Conservation (phyloP, 2,797 vertebrate genomes). For the Dicrostonyx torquatus region DNA sequence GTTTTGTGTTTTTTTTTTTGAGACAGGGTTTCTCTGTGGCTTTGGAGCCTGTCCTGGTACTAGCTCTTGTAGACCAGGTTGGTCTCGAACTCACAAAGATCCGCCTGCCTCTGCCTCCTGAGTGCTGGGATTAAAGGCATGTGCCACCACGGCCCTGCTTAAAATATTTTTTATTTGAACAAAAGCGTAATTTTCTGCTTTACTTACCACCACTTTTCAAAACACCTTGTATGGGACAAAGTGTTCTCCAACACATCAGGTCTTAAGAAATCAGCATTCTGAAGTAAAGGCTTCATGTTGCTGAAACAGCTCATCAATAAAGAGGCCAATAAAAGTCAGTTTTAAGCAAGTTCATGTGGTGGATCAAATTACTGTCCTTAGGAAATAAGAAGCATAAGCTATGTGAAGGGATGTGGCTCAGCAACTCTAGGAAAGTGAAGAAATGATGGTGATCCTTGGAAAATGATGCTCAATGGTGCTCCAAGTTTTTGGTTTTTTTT, state of each 20-base stretch:
- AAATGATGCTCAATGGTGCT: conserved; percentile 74
- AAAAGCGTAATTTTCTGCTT: conserved; percentile 4
- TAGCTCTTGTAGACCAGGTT: too few species aligned
- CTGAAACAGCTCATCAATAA: background rate
- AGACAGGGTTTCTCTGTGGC: too few species aligned
- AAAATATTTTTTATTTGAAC: conserved; percentile 27
- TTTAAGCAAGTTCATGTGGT: background rate
- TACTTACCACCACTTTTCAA: conserved; percentile 47
- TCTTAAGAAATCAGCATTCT: background rate
- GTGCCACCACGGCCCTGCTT: too few species aligned
- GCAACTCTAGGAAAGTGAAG: conserved; percentile 7
- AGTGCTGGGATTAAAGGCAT: too few species aligned
- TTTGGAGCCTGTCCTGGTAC: too few species aligned
- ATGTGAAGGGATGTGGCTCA: background rate
- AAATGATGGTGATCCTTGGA: conserved; percentile 70
- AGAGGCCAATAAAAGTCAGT: background rate
- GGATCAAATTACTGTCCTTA: background rate
- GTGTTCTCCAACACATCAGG: background rate
- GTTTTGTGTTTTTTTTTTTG: too few species aligned
- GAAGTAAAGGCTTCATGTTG: background rate
- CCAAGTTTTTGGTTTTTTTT: conserved; percentile 85
- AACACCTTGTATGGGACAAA: background rate
- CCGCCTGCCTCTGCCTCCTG: too few species aligned
- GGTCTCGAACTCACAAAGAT: too few species aligned
- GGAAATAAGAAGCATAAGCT: background rate